A percentile compares a stretch with the other conserved stretches of the same genome.
These are phyloP conservation scores for Rhineura floridana DNA, from an alignment of 2,113 vertebrate genomes.

Conservation along the genomic window DNA sequence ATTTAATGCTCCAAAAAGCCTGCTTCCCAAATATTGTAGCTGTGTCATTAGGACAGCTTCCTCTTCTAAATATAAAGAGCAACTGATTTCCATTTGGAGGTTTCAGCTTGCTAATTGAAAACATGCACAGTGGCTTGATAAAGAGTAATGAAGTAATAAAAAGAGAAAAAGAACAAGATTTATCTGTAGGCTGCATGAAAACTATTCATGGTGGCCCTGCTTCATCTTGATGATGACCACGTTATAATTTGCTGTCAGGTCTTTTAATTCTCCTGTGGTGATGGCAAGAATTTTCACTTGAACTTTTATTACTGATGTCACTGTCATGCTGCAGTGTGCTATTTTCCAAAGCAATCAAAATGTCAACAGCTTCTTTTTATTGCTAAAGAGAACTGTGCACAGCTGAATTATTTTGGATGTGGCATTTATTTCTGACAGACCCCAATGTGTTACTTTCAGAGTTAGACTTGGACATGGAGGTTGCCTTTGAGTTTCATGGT, in stretches of 20 bases:
- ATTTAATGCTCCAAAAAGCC: constrained; percentile 21
- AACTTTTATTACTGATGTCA: constrained; percentile 36
- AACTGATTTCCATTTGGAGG: constrained; percentile 9
- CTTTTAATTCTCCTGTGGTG: constrained; percentile 34
- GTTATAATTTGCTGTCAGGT: constrained; percentile 13
- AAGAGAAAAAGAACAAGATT: constrained; percentile 22
- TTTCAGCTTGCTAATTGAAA: constrained; percentile 36
- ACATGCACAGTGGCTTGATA: background rate
- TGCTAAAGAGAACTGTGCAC: constrained; percentile 14
- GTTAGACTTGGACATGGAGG: constrained; percentile 8
- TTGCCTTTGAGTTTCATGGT: background rate
- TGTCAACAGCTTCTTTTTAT: constrained; percentile 41
- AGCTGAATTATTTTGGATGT: constrained; percentile 27
- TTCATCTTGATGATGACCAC: constrained; percentile 22
- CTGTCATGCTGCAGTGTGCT: constrained; percentile 22
- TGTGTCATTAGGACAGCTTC: background rate
- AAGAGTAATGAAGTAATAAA: constrained; percentile 13
- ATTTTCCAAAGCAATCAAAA: constrained; percentile 50
- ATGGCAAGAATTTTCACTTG: constrained; percentile 42
- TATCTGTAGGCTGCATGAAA: background rate
- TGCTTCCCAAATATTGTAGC: background rate
- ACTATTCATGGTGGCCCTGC: background rate
- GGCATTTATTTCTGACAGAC: constrained; percentile 34
- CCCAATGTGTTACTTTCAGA: constrained; percentile 26
- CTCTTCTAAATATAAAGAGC: constrained; percentile 16